Conservation (phyloP, 2,113 vertebrate species). For the Pelusios castaneus region DNA sequence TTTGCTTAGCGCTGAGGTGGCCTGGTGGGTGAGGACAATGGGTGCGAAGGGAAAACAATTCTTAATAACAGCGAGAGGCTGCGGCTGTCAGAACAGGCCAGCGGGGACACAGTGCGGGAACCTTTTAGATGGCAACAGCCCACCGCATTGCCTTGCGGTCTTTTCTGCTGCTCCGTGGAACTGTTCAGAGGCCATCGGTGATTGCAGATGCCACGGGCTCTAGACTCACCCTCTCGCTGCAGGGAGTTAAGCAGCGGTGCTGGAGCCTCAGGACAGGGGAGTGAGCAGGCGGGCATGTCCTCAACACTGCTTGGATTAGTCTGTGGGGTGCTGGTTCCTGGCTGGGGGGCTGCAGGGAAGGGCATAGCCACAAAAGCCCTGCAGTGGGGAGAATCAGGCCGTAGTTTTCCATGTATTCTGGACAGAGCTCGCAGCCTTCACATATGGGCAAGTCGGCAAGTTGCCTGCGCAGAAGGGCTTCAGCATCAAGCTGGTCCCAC, state of each 20-base stretch:
- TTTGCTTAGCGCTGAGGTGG: not conserved
- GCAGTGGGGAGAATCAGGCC: not conserved
- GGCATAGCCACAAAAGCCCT: not conserved
- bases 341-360: not conserved
- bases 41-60: not conserved
- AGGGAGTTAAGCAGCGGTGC: not conserved
- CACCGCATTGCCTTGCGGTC: not conserved
- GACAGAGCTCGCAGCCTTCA: not conserved
- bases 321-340: not conserved
- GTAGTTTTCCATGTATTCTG: not conserved
- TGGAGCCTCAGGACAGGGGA: not conserved
- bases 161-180: not conserved
- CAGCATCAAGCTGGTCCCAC: not conserved
- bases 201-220: not conserved
- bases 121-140: not conserved
- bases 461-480: too few species aligned
- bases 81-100: not conserved
- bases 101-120: not conserved
- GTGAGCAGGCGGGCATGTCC: not conserved
- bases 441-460: not conserved
- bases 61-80: not conserved
- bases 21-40: not conserved
- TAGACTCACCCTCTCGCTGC: not conserved
- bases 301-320: not conserved
- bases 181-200: not conserved